A percentile compares a stretch with the other conserved stretches of the same genome.
These are phyloP conservation scores for Cacatua alba DNA, from an alignment of 2,113 vertebrate genomes.

Conservation along the genomic window DNA sequence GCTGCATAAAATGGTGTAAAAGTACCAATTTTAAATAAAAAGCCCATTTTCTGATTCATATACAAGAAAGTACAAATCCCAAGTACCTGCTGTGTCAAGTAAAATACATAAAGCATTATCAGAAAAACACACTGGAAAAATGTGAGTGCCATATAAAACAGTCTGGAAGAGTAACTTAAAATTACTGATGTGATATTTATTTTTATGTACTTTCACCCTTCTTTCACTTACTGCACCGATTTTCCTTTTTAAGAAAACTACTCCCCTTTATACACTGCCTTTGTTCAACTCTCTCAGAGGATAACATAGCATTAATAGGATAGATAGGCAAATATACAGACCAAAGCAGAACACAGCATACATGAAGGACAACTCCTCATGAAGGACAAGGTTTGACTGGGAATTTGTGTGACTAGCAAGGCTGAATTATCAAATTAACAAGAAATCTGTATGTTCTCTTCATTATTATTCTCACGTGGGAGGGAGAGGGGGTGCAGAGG, in stretches of 20 bases:
- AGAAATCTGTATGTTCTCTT: background rate
- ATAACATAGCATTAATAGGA: background rate
- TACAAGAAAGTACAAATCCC: background rate
- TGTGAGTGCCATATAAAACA: background rate
- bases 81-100: background rate
- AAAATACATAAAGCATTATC: slow-evolving; percentile 14
- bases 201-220: background rate
- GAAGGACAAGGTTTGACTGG: background rate
- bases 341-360: background rate
- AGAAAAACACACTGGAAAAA: slow-evolving; percentile 23
- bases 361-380: background rate
- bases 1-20: background rate
- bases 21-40: slow-evolving; percentile 35
- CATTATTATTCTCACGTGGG: background rate
- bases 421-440: background rate
- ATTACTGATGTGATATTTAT: background rate
- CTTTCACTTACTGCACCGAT: background rate
- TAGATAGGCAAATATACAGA: background rate
- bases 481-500: background rate
- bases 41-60: background rate
- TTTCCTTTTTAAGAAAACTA: background rate
- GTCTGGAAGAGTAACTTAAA: slow-evolving; percentile 16
- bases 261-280: background rate
- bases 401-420: background rate
- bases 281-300: background rate